phyloP scores from a whole-genome alignment of 2,888 invertebrate genomes.

The Calephelis perditalis region DNA sequence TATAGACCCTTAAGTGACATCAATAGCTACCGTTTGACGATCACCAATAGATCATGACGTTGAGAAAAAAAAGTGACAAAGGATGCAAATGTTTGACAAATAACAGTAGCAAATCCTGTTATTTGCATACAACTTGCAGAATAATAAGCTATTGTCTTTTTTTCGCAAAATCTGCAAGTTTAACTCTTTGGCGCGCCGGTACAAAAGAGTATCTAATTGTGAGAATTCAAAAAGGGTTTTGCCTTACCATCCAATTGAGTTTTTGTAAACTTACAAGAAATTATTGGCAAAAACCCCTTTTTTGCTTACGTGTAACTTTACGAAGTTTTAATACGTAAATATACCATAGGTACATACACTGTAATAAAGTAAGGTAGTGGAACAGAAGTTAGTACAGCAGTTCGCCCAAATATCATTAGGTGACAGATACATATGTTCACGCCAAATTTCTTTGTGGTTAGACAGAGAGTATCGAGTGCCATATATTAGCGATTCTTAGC shows the following conservation, averaged over 20 bases:
- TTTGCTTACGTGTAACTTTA: not conserved
- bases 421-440: too few relatives aligned
- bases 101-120: constrained; percentile 71
- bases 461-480: too few relatives aligned
- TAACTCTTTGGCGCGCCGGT: constrained; percentile 59
- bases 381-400: too few relatives aligned
- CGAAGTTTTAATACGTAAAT: constrained; percentile 4
- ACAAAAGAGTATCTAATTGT: constrained; percentile 39
- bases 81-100: constrained; percentile 46
- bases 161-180: constrained; percentile 44
- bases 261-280: constrained; percentile 27
- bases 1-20: not conserved
- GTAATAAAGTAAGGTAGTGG: constrained; percentile 15
- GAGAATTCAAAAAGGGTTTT: constrained; percentile 19
- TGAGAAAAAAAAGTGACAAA: constrained; percentile 25
- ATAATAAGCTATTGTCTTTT: constrained; percentile 55
- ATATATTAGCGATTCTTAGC: too few relatives aligned
- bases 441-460: too few relatives aligned
- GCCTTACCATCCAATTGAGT: constrained; percentile 27
- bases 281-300: constrained; percentile 29
- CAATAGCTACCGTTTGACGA: constrained; percentile 12
- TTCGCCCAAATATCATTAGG: too few relatives aligned
- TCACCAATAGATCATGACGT: constrained; percentile 24
- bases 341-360: not conserved
- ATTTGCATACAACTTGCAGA: constrained; percentile 68